Percentiles rank a stretch among this genome's conserved stretches.
Evolutionary conservation across 2,888 invertebrate species (phyloP).

Genomic region (Pantelozetes paolii): DNA sequence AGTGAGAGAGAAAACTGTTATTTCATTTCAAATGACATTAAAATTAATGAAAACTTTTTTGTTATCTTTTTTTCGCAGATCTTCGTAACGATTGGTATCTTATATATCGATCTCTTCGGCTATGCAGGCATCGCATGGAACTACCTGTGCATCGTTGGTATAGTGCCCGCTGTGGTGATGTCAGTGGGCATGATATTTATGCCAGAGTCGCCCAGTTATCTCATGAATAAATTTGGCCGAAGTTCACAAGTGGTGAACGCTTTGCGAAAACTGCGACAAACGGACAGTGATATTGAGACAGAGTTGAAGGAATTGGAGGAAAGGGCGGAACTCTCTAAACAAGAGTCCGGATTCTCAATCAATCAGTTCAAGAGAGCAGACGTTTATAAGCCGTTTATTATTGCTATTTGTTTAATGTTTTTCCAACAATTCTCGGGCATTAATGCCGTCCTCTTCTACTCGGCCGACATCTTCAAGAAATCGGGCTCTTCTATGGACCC

Average conservation of each 20-base stretch:
- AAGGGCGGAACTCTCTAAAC: neutral
- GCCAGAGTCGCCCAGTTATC: slow-evolving; percentile 78
- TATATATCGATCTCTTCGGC: slow-evolving; percentile 26
- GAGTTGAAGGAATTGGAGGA: slow-evolving; percentile 38
- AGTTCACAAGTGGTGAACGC: slow-evolving; percentile 70
- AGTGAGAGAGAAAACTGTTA: slow-evolving; percentile 47
- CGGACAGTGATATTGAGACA: slow-evolving; percentile 14
- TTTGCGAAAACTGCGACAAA: neutral
- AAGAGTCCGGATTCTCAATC: slow-evolving; percentile 52
- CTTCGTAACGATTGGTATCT: slow-evolving; percentile 9
- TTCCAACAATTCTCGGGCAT: slow-evolving; percentile 94
- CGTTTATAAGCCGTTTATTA: slow-evolving; percentile 71
- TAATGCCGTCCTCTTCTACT: slow-evolving; percentile 92
- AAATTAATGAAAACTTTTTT: neutral
- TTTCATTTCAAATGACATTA: too few relatives aligned
- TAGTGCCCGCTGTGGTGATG: slow-evolving; percentile 13
- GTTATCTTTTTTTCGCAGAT: slow-evolving; percentile 4
- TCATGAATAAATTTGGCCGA: slow-evolving; percentile 43
- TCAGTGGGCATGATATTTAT: slow-evolving; percentile 56
- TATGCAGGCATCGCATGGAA: slow-evolving; percentile 22
- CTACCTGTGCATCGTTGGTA: neutral
- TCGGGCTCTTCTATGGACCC: slow-evolving; percentile 55
- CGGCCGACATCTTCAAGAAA: slow-evolving; percentile 61
- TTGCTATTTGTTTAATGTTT: slow-evolving; percentile 83
- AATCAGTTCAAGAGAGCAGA: slow-evolving; percentile 65